A percentile compares a stretch with the other conserved stretches of the same genome.
Conservation (phyloP, 2,888 invertebrate genomes). For the Orchestes rusci region DNA sequence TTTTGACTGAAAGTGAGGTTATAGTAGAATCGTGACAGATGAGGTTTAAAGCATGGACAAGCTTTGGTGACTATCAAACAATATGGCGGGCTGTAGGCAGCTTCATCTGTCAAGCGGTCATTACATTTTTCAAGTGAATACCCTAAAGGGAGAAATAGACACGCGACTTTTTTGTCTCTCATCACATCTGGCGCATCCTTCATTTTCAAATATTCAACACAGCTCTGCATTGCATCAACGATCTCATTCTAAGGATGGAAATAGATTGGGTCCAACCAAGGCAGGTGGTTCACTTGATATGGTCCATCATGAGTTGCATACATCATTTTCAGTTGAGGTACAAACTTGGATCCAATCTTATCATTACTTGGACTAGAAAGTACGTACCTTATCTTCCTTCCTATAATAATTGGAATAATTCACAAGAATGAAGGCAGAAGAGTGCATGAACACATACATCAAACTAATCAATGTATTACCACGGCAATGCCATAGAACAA, state of each 20-base stretch:
- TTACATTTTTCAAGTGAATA: too few species aligned
- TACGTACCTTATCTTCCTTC: background rate
- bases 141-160: too few species aligned
- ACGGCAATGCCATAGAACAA: constrained; percentile 35
- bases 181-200: too few species aligned
- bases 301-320: constrained; percentile 37
- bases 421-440: constrained; percentile 15
- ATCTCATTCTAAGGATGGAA: constrained; percentile 26
- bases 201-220: too few species aligned
- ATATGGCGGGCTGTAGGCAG: too few species aligned
- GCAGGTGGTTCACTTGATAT: constrained; percentile 33
- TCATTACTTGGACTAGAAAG: constrained; percentile 21
- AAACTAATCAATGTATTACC: constrained; percentile 28
- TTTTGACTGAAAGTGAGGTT: too few species aligned
- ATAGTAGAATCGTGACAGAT: too few species aligned
- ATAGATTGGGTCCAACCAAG: constrained; percentile 21
- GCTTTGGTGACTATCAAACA: too few species aligned
- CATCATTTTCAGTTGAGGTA: constrained; percentile 39
- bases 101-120: too few species aligned
- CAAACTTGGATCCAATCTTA: constrained; percentile 16
- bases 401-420: background rate
- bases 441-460: constrained; percentile 30
- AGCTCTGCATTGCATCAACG: constrained; percentile 26
- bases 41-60: too few species aligned
- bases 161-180: too few species aligned